Conservation (phyloP, 2,888 invertebrate species). For the Drosophila niveifrons region DNA sequence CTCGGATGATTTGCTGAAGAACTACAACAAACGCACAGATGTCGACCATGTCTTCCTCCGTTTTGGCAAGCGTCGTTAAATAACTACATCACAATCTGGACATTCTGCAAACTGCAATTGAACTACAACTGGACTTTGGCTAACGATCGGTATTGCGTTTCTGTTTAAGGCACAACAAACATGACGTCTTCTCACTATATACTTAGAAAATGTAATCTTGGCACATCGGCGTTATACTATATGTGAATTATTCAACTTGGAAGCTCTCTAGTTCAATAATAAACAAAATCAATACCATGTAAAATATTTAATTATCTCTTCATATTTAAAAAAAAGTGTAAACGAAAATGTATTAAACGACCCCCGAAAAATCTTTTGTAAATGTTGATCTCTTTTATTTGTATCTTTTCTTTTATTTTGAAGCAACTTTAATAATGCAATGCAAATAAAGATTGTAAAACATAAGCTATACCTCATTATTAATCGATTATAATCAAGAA, state of each 20-base stretch:
- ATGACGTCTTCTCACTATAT: conserved; percentile 55
- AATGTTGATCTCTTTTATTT: conserved; percentile 47
- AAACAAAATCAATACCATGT: conserved; percentile 48
- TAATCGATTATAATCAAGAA: conserved; percentile 25
- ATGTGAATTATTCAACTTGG: conserved; percentile 63
- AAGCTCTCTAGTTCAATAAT: conserved; percentile 76
- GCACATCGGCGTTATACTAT: conserved; percentile 46
- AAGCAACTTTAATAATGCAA: conserved; percentile 26
- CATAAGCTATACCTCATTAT: conserved; percentile 27
- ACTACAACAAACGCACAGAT: conserved; percentile 93
- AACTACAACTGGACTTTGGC: conserved; percentile 46
- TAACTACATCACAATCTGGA: neutral
- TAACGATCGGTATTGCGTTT: conserved; percentile 46
- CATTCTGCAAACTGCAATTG: conserved; percentile 4
- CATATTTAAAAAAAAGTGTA: conserved; percentile 16
- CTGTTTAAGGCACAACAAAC: conserved; percentile 50
- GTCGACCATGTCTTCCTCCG: conserved; percentile 96
- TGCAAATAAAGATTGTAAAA: conserved; percentile 19
- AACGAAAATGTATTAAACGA: conserved; percentile 53
- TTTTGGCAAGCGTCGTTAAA: conserved; percentile 92
- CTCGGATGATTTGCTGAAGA: conserved; percentile 83
- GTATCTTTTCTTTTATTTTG: conserved; percentile 4
- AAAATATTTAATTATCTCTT: conserved; percentile 39
- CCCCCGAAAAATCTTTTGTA: conserved; percentile 62
- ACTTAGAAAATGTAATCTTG: conserved; percentile 43